These are phyloP conservation scores for Hippocampus comes DNA, from an alignment of 2,113 vertebrate genomes.

Conservation along the genomic window DNA sequence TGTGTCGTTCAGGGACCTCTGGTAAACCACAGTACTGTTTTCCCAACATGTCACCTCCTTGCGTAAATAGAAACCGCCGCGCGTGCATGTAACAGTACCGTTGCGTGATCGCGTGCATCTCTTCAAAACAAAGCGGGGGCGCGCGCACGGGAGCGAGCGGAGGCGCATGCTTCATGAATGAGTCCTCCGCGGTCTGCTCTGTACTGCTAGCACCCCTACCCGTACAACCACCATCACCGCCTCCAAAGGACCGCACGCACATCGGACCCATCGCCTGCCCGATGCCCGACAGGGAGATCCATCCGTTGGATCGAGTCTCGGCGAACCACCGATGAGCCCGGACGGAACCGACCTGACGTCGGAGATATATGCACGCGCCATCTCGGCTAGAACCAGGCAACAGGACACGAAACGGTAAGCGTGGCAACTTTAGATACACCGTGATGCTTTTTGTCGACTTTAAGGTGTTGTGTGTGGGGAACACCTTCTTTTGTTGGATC, in stretches of 20 bases:
- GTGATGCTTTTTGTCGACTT: not conserved
- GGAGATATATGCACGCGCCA: slow-evolving; percentile 38
- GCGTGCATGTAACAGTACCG: not conserved
- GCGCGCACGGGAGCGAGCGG: slow-evolving; percentile 43
- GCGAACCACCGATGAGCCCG: slow-evolving; percentile 36
- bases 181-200: slow-evolving; percentile 30
- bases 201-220: too few species aligned
- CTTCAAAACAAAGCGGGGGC: slow-evolving; percentile 72
- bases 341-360: slow-evolving; percentile 11
- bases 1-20: not conserved
- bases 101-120: slow-evolving; percentile 37
- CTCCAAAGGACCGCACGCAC: slow-evolving; percentile 17
- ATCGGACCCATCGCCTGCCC: slow-evolving; percentile 32
- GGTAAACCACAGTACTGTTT: not conserved
- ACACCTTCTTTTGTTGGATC: slow-evolving; percentile 46
- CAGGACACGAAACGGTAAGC: slow-evolving; percentile 49
- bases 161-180: slow-evolving; percentile 61
- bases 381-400: slow-evolving; percentile 39
- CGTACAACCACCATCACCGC: not conserved
- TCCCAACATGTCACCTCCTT: not conserved
- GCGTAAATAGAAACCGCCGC: not conserved
- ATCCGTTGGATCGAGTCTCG: slow-evolving; percentile 25
- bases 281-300: slow-evolving; percentile 33
- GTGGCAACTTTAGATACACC: slow-evolving; percentile 56
- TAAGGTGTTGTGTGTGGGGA: not conserved